phyloP scores from a whole-genome alignment of 2,797 vertebrate genomes.

The Momotus momota region DNA sequence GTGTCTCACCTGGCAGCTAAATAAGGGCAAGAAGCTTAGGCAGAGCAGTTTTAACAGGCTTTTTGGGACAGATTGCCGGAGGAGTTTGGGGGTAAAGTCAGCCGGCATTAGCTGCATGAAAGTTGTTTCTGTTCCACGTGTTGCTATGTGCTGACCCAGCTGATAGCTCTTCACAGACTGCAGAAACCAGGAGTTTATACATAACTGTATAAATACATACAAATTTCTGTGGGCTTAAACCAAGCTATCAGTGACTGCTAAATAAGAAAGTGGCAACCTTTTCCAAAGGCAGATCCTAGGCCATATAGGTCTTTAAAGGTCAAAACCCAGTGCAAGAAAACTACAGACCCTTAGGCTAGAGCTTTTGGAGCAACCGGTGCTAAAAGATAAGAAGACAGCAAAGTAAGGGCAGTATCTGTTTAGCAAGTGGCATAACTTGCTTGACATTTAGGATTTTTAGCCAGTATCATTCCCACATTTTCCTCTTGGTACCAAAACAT shows the following conservation, averaged over 20 bases:
- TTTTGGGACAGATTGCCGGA: background rate
- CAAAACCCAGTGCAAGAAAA: background rate
- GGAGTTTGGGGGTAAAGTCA: background rate
- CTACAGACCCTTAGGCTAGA: background rate
- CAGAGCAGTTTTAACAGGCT: background rate
- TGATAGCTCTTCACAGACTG: background rate
- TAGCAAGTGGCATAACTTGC: background rate
- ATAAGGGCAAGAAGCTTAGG: background rate
- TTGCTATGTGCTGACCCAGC: slow-evolving; percentile 1
- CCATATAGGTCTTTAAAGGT: background rate
- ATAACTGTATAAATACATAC: background rate
- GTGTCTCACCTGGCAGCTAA: background rate
- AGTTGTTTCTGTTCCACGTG: background rate
- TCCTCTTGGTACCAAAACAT: background rate
- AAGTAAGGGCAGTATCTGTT: background rate
- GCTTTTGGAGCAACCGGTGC: background rate
- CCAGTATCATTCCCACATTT: background rate
- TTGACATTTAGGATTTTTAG: background rate
- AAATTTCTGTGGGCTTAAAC: background rate
- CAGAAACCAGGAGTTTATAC: background rate
- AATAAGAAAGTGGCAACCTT: background rate
- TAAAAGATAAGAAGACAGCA: background rate
- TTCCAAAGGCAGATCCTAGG: background rate
- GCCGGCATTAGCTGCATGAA: background rate
- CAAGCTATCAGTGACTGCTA: background rate